Base-by-base conservation (phyloP, 2,888 invertebrate species). In the Bombyx huttoni region DNA sequence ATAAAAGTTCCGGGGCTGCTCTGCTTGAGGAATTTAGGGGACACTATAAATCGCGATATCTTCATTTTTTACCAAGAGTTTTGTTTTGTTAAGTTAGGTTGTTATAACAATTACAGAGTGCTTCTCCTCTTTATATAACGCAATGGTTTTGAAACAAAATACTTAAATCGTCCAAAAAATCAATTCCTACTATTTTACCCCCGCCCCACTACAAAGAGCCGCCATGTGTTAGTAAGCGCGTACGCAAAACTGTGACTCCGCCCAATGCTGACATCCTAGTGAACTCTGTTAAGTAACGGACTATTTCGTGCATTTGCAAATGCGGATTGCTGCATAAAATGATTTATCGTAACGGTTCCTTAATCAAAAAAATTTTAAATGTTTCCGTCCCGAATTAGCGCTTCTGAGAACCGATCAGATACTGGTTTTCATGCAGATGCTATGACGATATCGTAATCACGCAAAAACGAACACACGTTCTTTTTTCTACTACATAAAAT, bases 1-100 rank as follows among this genome's bases (percentile, higher is more conserved):
- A 86, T 87, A 86, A 78, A 69, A 71, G 78, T 82, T 84, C 80
- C 80, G 78, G 81, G 78, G 75, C 75, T 76, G 64, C 70, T 66
- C 63, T 70, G 68, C 69, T 64, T 67, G 67, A 68, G 69, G 73
- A 73, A 77, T 75, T 78, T 78, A 70, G 60, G 70, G 68, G 75
- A 75, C 68, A 76, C 73, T 70, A 80, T 83, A 80, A 82, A 83
- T 79, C 80, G 65, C 81, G 73, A 80, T 81, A 82, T 78, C 75
- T 78, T 63, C 56, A 59, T 57, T 63, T 65, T 60, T 46, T 60
- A 59, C 57, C 60, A 61, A 60, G 45, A 35, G 24, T 35, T 65
- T 58, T 56, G 52, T 24, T 24, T 24, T 24, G 2, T 24, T 24
- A 24, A 24, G 24, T 24, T 24, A 24, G 3, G 24, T 5, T 24